Base-by-base conservation (phyloP, 1,140 invertebrate genomes). In the Myzus persicae region DNA sequence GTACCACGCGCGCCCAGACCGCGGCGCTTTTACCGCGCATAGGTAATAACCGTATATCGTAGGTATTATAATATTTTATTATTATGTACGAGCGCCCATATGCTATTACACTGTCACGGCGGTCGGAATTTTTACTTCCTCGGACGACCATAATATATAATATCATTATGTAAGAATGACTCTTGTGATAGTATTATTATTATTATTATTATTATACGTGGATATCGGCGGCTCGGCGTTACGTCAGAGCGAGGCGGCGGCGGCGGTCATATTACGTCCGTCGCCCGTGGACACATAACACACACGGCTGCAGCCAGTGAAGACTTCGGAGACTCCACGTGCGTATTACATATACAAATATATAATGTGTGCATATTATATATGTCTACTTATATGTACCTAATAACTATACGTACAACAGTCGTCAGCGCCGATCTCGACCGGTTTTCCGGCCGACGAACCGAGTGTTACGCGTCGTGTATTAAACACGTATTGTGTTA, bases 91-190 rank as follows among this genome's bases (percentile, higher is more conserved):
- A 1, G 36, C 7, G 38, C 5, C 18, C 5, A 9, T 9, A 0
- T 82, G 36, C 31, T n/a, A 82, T 40, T 42, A 84, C 40, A n/a
- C n/a, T n/a, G n/a, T n/a, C 31, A 42, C 24, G 38, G 22, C 84
- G 84, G 22, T 36, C 44, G 87, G n/a, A 48, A 51, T 88, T 88
- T n/a, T 46, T 88, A 51, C 87, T 88, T 88, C 87, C 87, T 88
- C 87, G n/a, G 44, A 88, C 44, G n/a, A 48, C 2, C 5, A 44
- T 44, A 44, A 8, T 44, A 44, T 11, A 9, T 2, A 88, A 8
- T 87, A 88, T 31, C 11, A 9, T 44, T 46, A 87, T 7, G 14
- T 87, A 87, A 87, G 42, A 26, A 87, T 48, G n/a, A 87, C 85
- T 76, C 31, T 76, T 18, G 14, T 76, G 85, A 48, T n/a, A n/a